These are phyloP conservation scores for Timema cristinae DNA, from an alignment of 2,888 invertebrate genomes.

Conservation along the genomic window DNA sequence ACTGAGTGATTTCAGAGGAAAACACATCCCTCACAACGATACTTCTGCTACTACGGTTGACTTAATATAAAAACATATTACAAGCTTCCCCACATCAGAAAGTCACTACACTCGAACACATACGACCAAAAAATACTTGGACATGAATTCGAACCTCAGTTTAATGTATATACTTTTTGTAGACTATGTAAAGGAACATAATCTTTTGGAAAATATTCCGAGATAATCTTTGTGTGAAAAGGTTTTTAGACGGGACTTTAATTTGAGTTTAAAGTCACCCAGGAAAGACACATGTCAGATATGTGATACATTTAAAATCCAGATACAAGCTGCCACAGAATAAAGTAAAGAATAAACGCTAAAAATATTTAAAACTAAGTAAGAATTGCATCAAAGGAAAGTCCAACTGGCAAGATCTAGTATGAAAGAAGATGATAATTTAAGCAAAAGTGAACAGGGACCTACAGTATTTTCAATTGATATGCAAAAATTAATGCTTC, in stretches of 20 bases:
- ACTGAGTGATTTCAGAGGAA: neutral
- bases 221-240: neutral
- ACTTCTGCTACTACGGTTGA: neutral
- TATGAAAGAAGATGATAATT: conserved; percentile 4
- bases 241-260: conserved; percentile 10
- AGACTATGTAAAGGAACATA: conserved; percentile 1
- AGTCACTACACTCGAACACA: neutral
- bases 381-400: conserved; percentile 7
- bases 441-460: conserved; percentile 1
- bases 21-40: neutral
- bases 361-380: neutral
- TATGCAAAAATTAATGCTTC: conserved; percentile 14
- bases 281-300: conserved; percentile 11
- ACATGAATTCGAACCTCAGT: neutral
- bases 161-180: conserved; percentile 10
- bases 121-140: conserved; percentile 2
- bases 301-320: conserved; percentile 6
- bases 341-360: neutral
- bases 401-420: conserved; percentile 13
- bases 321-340: neutral
- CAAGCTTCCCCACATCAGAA: neutral
- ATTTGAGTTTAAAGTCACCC: conserved; percentile 8
- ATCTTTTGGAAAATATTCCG: neutral
- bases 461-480: conserved; percentile 12
- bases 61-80: neutral